Percentiles rank a stretch among this genome's conserved stretches.
phyloP scores from a whole-genome alignment of 2,797 vertebrate genomes.

The Hemitrygon akajei region DNA sequence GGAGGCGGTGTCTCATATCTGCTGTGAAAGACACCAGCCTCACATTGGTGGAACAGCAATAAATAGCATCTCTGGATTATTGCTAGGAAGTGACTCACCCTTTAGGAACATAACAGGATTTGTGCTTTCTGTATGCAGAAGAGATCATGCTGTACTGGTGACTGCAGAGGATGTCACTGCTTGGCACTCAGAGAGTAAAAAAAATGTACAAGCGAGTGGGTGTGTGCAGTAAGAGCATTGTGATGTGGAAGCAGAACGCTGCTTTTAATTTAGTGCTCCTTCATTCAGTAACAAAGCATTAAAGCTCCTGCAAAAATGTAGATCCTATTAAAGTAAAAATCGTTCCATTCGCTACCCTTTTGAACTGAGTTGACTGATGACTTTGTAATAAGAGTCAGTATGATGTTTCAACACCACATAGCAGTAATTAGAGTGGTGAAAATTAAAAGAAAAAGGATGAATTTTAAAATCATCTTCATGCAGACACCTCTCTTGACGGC shows the following conservation, averaged over 20 bases:
- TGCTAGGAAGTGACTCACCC: conserved; percentile 66
- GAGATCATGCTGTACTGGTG: conserved; percentile 59
- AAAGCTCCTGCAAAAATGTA: background rate
- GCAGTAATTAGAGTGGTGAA: background rate
- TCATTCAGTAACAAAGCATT: conserved; percentile 29
- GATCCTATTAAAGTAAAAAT: background rate
- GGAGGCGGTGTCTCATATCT: conserved; percentile 45
- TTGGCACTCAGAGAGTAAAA: conserved; percentile 56
- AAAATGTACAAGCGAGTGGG: conserved; percentile 41
- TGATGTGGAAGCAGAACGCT: conserved; percentile 47
- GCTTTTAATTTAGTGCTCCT: conserved; percentile 15
- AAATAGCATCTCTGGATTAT: conserved; percentile 60
- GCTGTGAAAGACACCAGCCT: conserved; percentile 42
- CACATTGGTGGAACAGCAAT: conserved; percentile 40
- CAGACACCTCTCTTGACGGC: too few species aligned
- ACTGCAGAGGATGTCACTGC: conserved; percentile 66
- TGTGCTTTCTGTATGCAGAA: conserved; percentile 49
- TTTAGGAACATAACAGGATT: conserved; percentile 56
- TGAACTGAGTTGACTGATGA: background rate
- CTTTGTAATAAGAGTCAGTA: background rate
- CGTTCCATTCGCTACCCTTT: background rate
- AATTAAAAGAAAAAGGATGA: background rate
- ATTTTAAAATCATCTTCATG: background rate
- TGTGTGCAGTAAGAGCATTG: conserved; percentile 26
- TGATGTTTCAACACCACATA: too few species aligned